phyloP scores from a whole-genome alignment of 2,888 invertebrate species.

The Melangyna quadrimaculata region DNA sequence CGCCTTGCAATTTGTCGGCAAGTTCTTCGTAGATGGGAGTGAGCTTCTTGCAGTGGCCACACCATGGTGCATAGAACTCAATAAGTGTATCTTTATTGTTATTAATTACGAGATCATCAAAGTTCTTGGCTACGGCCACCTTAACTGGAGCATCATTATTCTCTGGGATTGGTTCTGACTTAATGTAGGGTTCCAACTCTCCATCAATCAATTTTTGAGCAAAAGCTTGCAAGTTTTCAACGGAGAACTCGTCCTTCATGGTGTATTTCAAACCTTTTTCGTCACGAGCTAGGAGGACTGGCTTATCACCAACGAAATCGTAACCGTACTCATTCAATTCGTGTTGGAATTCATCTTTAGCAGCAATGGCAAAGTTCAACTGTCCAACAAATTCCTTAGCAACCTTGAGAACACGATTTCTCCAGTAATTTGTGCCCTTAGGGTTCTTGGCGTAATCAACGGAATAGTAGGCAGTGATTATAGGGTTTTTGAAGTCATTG shows the following conservation, averaged over 20 bases:
- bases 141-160: slow-evolving; percentile 91
- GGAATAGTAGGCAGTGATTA: slow-evolving; percentile 94
- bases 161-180: slow-evolving; percentile 96
- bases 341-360: slow-evolving; percentile 95
- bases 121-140: slow-evolving; percentile 97
- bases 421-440: slow-evolving; percentile 99
- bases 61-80: slow-evolving; percentile 99
- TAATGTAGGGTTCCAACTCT: slow-evolving; percentile 94
- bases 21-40: slow-evolving; percentile 96
- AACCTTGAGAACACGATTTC: slow-evolving; percentile 95
- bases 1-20: slow-evolving; percentile 92
- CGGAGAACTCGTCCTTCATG: slow-evolving; percentile 93
- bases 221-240: slow-evolving; percentile 93
- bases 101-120: slow-evolving; percentile 95
- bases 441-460: slow-evolving; percentile 98
- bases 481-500: slow-evolving; percentile 93
- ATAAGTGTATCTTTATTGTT: slow-evolving; percentile 95
- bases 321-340: slow-evolving; percentile 97
- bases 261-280: slow-evolving; percentile 93
- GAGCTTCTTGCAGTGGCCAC: slow-evolving; percentile 98
- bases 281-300: slow-evolving; percentile 92
- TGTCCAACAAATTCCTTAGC: slow-evolving; percentile 81
- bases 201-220: slow-evolving; percentile 90
- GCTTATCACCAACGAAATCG: slow-evolving; percentile 93
- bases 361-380: slow-evolving; percentile 93